Evolutionary conservation across 1,140 invertebrate species (phyloP), one percentile per base, ranked within the genome.

Genomic region (Lineus longissimus): DNA sequence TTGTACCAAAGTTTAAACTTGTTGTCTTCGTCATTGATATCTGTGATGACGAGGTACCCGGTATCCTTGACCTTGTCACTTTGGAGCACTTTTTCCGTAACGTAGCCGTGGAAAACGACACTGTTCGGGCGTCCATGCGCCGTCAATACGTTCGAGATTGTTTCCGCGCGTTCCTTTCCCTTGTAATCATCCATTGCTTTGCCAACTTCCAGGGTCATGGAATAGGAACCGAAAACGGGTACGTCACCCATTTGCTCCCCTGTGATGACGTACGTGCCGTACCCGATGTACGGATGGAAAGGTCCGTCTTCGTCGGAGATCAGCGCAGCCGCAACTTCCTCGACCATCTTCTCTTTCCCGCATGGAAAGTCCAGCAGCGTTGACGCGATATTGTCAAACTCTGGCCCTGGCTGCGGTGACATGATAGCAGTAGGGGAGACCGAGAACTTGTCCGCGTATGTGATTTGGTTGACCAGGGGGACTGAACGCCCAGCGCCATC

Each of bases 311-410:
- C 47, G n/a, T 51, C 47, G 47, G 47, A 51, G 47, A 51, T 51
- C 6, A 51, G 25, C 9, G 47, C 47, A 6, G 47, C 6, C 19
- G 47, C 47, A 6, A 51, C 47, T n/a, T 51, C 47, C n/a, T 51
- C 47, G 6, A 51, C 47, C 47, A 51, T 51, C n/a, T 51, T 51
- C 47, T 51, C 47, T 6, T 6, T 27, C 9, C 47, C 47, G 47
- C 47, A 51, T n/a, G 47, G 47, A n/a, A 51, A 51, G n/a, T 51
- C 47, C n/a, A 51, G 47, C 25, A 51, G n/a, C n/a, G 47, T 51
- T 6, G 19, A 23, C n/a, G 47, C 6, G n/a, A 51, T 51, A n/a
- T n/a, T 51, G n/a, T 51, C 19, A n/a, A 51, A 51, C 4, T 51
- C 47, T 7, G 47, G 47, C 25, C 47, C 47, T 19, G 47, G 19